These are phyloP conservation scores for Drosophila gunungcola DNA, from an alignment of 1,140 invertebrate genomes.

Conservation along the genomic window DNA sequence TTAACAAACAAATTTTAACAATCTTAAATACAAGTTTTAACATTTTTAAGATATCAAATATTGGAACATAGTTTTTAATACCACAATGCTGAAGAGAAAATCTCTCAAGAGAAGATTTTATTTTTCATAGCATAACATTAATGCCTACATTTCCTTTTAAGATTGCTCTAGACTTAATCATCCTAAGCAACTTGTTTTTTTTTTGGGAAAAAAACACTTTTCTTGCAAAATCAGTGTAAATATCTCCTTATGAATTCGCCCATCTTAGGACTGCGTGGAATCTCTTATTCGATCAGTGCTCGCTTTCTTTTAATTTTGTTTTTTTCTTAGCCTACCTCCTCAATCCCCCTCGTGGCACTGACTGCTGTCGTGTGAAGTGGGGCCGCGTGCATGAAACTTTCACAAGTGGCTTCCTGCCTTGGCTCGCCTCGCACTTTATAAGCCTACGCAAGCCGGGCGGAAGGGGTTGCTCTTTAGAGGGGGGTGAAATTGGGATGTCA, in stretches of 20 bases:
- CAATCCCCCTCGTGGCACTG: constrained; percentile 1
- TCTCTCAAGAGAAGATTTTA: no score
- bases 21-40: no score
- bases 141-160: no score
- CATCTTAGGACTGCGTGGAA: not conserved
- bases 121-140: no score
- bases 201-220: no score
- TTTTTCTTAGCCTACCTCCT: not conserved
- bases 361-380: constrained; percentile 78
- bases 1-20: no score
- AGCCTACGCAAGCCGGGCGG: constrained; percentile 42
- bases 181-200: no score
- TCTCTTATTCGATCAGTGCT: constrained; percentile 15
- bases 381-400: constrained; percentile 81
- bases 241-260: not conserved
- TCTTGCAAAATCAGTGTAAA: not conserved
- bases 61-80: no score
- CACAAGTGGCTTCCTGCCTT: constrained; percentile 81
- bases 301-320: constrained; percentile 8
- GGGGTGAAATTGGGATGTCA: constrained; percentile 4
- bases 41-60: no score
- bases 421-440: constrained; percentile 74
- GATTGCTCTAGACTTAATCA: no score
- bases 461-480: constrained; percentile 18
- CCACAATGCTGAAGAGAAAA: no score